Evolutionary conservation across 2,888 invertebrate species (phyloP).

Genomic region (Hyposoter didymator): DNA sequence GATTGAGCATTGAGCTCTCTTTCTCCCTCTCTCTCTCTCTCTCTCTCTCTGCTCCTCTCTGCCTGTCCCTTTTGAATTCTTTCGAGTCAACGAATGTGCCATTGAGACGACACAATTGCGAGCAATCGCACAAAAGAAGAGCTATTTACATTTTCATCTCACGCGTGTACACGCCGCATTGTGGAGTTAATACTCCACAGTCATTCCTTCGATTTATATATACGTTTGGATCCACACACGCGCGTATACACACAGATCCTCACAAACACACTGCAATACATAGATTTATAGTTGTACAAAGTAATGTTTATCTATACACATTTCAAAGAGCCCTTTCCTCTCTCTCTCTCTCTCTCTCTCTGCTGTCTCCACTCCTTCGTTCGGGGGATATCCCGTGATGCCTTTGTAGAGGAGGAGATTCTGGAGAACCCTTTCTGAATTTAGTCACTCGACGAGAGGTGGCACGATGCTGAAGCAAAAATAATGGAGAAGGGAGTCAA

Average conservation of each 20-base stretch:
- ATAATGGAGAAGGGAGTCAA: slow-evolving; percentile 22
- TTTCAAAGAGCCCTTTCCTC: slow-evolving; percentile 51
- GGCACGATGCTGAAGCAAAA: slow-evolving; percentile 33
- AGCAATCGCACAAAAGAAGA: slow-evolving; percentile 56
- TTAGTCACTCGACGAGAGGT: slow-evolving; percentile 68
- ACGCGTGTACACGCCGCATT: slow-evolving; percentile 51
- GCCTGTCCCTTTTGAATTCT: slow-evolving; percentile 11
- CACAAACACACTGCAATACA: not conserved
- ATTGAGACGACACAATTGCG: slow-evolving; percentile 62
- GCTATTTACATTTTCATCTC: slow-evolving; percentile 68
- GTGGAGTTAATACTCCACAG: slow-evolving; percentile 46
- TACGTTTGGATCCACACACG: not conserved
- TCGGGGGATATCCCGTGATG: slow-evolving; percentile 63
- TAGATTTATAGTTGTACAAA: not conserved
- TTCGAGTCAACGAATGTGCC: slow-evolving; percentile 53
- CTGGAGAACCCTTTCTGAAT: slow-evolving; percentile 71
- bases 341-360: slow-evolving; percentile 50
- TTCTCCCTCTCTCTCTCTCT: not conserved
- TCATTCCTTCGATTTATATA: slow-evolving; percentile 31
- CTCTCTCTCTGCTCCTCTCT: not conserved
- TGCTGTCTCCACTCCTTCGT: slow-evolving; percentile 56
- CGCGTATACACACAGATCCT: not conserved
- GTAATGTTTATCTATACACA: not conserved
- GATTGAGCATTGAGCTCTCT: slow-evolving; percentile 8
- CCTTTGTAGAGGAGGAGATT: slow-evolving; percentile 64